Base-by-base conservation (phyloP, 2,888 invertebrate species). In the Nasonia oneida region DNA sequence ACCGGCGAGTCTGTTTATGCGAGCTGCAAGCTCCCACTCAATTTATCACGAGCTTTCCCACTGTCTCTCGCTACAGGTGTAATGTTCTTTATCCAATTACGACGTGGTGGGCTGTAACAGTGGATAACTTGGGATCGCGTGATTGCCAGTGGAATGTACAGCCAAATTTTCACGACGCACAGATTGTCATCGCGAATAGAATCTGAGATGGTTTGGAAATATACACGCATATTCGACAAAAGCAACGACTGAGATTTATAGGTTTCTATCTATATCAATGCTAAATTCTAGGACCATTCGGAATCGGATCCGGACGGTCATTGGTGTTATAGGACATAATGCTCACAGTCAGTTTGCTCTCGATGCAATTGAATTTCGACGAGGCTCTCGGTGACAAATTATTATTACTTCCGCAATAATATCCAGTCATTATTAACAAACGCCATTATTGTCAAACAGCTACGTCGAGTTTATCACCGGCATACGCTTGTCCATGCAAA, bases 31-130 rank as follows among this genome's bases (percentile, higher is more conserved):
- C 57, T 61, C 33, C 50, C 71, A 33, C 71, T 80, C 71, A 71
- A 80, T 80, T 80, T 71, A 80, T 80, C 71, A 71, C 23, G 42
- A 78, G 14, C 42, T 64, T 23, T 53, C 29, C 42, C 64, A 67
- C 29, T 78, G 42, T 29, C 12, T 4, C 14, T 61, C 39, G 42
- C 18, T 39, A 42, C 67, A 29, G 47, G 42, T 78, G 29, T 78
- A 78, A 78, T 78, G 42, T 78, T 78, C 64, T 78, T 78, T 33
- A 67, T 5, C 74, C 74, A 75, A 75, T 75, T 75, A 75, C 53
- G 29, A 29, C 3, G 3, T 15, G 67, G 33, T 29, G 10, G 1
- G 29, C 8, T 29, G 33, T 33, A 47, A 0, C 33, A 29, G n/a
- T 67, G 67, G 33, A 67, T 53, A 53, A 53, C 53, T 53, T 18